These are phyloP conservation scores for Smittia aterrima DNA, from an alignment of 2,888 invertebrate genomes.

Conservation along the genomic window DNA sequence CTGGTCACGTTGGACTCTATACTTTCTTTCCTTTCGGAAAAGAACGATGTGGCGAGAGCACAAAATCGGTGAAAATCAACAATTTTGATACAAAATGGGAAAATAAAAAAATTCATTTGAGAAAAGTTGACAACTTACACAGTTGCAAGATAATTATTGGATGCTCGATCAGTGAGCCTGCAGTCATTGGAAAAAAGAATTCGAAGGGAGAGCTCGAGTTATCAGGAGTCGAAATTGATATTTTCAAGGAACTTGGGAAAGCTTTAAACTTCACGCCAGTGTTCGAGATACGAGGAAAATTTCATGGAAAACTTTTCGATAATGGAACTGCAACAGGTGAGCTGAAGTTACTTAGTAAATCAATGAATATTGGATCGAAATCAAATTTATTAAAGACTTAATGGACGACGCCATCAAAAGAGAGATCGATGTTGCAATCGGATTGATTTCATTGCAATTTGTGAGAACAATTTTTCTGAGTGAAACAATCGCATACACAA, in stretches of 20 bases:
- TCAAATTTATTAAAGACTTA: too few species aligned
- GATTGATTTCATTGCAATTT: conserved; percentile 15
- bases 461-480: conserved; percentile 7
- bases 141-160: conserved; percentile 10
- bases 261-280: neutral
- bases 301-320: neutral
- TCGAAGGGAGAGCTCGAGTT: neutral
- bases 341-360: neutral
- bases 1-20: neutral
- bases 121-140: neutral
- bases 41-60: neutral
- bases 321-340: conserved; percentile 30
- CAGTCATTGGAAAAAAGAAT: neutral
- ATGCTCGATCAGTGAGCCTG: neutral
- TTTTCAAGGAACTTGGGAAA: neutral
- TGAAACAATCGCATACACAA: neutral
- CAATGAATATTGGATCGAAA: neutral
- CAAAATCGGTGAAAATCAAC: conserved; percentile 9
- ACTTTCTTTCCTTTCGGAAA: conserved; percentile 10
- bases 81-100: neutral
- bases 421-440: neutral
- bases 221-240: conserved; percentile 12
- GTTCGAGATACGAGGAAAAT: neutral
- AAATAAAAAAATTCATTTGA: neutral
- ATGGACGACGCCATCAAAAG: neutral